Base-by-base conservation (phyloP, 2,888 invertebrate genomes). In the Tipula confusa region DNA sequence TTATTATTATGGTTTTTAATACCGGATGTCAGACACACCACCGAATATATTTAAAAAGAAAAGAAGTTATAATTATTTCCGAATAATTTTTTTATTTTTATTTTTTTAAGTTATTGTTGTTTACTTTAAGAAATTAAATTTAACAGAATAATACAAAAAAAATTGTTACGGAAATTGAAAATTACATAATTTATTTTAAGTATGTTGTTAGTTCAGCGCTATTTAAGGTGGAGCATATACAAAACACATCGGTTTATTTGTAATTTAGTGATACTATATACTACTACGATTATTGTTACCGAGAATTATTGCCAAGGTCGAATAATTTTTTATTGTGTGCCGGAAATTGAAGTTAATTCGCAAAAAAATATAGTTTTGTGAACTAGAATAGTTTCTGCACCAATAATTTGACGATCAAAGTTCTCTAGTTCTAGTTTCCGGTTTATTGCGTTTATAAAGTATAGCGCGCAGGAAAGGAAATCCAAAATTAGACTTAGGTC, bases 91-190 rank as follows among this genome's bases (percentile, higher is more conserved):
- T 64, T 64, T 64, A n/a, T n/a, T n/a, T n/a, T n/a, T n/a, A n/a
- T n/a, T n/a, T n/a, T n/a, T n/a, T n/a, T n/a, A n/a, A 24, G 18
- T 48, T 48, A 48, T 64, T 64, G 64, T 64, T 64, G 64, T 64
- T 64, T 64, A 64, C 64, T 64, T 64, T 64, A 64, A 64, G 64
- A 64, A 64, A 48, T 48, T 48, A 48, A 48, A 48, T 48, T 48
- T 48, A 48, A 48, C 48, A 48, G 18, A 48, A 48, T 18, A 48
- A 31, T 31, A 5, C 3, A 38, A 43, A n/a, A 24, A 24, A 64
- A 64, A 13, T 64, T 64, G 64, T 64, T 64, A 64, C 64, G 64
- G 64, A 64, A 64, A 64, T 64, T 64, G 64, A 64, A 64, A 64
- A 64, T 64, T 64, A 64, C 24, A 64, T 64, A 64, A 64, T 64